These are phyloP conservation scores for Dermochelys coriacea DNA, from an alignment of 2,797 vertebrate species.

Conservation along the genomic window DNA sequence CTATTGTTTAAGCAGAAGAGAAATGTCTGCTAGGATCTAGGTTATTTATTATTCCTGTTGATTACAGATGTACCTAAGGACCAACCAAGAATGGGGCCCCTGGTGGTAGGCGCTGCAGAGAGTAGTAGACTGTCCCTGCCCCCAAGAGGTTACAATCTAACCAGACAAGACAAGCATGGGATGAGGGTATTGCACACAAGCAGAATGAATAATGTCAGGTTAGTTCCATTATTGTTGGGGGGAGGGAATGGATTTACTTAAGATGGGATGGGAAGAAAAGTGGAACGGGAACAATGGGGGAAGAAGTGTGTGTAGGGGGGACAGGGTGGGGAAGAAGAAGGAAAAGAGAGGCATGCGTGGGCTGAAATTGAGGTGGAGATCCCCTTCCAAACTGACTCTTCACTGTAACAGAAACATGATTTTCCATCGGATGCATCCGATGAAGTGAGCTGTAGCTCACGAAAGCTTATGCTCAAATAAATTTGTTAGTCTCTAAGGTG, in stretches of 20 bases:
- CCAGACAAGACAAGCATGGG: not conserved
- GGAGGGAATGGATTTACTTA: not conserved
- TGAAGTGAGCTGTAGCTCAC: no score
- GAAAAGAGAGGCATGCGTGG: not conserved
- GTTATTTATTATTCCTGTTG: not conserved
- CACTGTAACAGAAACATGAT: not conserved
- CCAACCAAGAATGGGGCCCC: not conserved
- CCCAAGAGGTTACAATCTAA: not conserved
- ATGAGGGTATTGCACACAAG: not conserved
- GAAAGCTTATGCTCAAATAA: no score
- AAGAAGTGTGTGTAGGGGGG: not conserved
- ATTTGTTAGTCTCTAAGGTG: no score
- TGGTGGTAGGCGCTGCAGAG: no score
- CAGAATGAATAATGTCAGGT: not conserved
- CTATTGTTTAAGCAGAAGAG: not conserved
- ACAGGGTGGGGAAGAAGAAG: not conserved
- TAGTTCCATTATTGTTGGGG: not conserved
- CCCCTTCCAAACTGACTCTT: not conserved
- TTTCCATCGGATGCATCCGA: no score
- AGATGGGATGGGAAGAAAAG: not conserved
- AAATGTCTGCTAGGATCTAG: not conserved
- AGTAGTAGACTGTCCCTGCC: not conserved
- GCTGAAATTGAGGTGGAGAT: not conserved
- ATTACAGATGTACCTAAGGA: no score
- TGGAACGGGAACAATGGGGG: not conserved